These are phyloP conservation scores for Prunella fulvescens DNA, from an alignment of 2,113 vertebrate genomes.

Conservation along the genomic window DNA sequence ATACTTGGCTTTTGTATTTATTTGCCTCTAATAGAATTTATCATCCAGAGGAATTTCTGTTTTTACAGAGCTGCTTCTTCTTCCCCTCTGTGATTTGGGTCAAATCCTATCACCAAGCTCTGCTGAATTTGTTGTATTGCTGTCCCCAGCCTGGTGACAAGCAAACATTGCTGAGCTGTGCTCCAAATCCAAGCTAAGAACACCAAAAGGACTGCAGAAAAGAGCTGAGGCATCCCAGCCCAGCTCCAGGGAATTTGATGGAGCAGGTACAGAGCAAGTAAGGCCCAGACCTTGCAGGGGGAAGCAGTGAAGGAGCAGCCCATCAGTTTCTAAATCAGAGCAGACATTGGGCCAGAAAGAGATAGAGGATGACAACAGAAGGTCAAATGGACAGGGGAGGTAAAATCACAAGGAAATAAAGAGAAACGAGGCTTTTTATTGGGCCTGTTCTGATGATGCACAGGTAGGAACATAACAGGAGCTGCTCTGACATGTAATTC, in stretches of 20 bases:
- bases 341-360: not conserved
- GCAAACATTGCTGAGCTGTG: not conserved
- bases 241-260: not conserved
- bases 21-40: not conserved
- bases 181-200: not conserved
- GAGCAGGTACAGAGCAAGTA: not conserved
- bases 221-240: not conserved
- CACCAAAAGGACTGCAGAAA: not conserved
- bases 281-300: not conserved
- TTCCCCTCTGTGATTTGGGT: not conserved
- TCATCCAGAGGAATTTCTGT: not conserved
- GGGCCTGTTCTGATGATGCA: not conserved
- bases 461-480: not conserved
- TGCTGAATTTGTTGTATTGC: not conserved
- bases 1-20: not conserved
- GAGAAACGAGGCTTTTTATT: not conserved
- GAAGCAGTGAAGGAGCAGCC: not conserved
- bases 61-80: not conserved
- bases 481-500: not conserved
- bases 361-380: not conserved
- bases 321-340: not conserved
- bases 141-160: not conserved
- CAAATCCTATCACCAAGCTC: slow-evolving; percentile 1
- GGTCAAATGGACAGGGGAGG: not conserved
- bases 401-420: slow-evolving; percentile 13